phyloP scores from a whole-genome alignment of 1,140 invertebrate species.

The Pseudomyrmex dendroicus region DNA sequence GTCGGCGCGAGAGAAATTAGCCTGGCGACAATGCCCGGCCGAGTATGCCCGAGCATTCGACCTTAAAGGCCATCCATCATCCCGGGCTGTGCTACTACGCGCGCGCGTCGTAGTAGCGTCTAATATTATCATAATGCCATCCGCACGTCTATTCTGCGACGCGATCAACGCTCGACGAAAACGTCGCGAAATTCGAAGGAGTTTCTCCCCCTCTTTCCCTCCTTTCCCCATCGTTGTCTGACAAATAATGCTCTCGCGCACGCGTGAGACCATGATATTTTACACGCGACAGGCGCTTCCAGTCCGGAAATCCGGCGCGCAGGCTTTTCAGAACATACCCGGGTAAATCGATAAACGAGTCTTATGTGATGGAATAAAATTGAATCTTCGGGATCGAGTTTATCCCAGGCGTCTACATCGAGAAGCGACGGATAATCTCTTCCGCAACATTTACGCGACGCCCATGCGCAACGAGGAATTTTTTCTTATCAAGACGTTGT shows the following conservation, averaged over 20 bases:
- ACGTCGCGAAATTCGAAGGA: conserved; percentile 35
- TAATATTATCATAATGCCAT: conserved; percentile 77
- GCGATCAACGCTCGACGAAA: conserved; percentile 62
- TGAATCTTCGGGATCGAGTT: conserved; percentile 58
- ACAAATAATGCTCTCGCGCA: conserved; percentile 66
- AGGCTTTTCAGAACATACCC: conserved; percentile 44
- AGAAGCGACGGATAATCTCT: conserved; percentile 44
- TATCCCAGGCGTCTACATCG: conserved; percentile 52
- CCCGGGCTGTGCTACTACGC: conserved; percentile 30
- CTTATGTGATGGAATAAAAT: conserved; percentile 58
- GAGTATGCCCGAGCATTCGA: conserved; percentile 63
- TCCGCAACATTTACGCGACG: conserved; percentile 54
- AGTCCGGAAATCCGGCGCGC: conserved; percentile 48
- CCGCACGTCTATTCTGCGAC: conserved; percentile 64
- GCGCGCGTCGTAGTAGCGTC: conserved; percentile 46
- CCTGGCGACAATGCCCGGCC: conserved; percentile 65
- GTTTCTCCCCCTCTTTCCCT: too few species aligned
- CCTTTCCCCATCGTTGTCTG: conserved; percentile 48
- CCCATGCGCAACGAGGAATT: conserved; percentile 27
- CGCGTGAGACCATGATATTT: conserved; percentile 40
- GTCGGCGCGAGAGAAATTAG: conserved; percentile 64
- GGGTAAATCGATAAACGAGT: conserved; percentile 60
- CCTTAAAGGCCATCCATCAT: conserved; percentile 74
- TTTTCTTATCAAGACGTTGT: neutral
- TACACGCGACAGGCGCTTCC: conserved; percentile 47